Evolutionary conservation across 1,140 invertebrate species (phyloP).

Genomic region (Drosophila paulistorum): DNA sequence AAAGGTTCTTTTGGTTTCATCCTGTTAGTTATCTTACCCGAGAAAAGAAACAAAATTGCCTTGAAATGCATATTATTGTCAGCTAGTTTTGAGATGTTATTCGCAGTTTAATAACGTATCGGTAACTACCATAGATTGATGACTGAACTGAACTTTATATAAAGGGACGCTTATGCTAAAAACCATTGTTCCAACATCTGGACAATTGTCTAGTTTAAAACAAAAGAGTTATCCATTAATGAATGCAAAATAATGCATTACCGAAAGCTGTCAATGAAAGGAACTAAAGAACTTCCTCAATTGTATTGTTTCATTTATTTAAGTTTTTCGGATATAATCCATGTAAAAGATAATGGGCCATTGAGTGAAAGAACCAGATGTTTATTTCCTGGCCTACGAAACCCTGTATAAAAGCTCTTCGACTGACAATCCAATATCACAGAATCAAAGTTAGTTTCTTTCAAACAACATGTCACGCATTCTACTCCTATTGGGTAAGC

Average conservation of each 20-base stretch:
- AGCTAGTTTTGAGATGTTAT: constrained; percentile 15
- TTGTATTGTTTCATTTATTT: not conserved
- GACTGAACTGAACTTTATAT: constrained; percentile 16
- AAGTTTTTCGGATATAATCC: not conserved
- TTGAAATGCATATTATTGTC: not conserved
- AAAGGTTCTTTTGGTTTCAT: not conserved
- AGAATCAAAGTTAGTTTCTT: constrained; percentile 19
- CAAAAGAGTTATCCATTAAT: not conserved
- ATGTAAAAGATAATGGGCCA: not conserved
- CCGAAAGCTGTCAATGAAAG: not conserved
- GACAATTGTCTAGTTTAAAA: not conserved
- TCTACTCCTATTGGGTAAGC: constrained; percentile 53
- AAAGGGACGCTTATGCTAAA: not conserved
- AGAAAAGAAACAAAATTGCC: constrained; percentile 4
- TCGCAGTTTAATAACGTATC: not conserved
- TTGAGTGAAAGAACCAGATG: not conserved
- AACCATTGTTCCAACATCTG: constrained; percentile 4
- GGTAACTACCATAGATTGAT: constrained; percentile 12
- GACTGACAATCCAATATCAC: not conserved
- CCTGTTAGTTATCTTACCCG: not conserved
- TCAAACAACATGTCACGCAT: constrained; percentile 51
- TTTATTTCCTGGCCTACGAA: constrained; percentile 23
- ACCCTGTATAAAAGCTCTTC: constrained; percentile 42
- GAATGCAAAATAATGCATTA: not conserved
- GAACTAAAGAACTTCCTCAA: not conserved